Base-by-base conservation (phyloP, 2,113 vertebrate species). In the Catharus minimus region DNA sequence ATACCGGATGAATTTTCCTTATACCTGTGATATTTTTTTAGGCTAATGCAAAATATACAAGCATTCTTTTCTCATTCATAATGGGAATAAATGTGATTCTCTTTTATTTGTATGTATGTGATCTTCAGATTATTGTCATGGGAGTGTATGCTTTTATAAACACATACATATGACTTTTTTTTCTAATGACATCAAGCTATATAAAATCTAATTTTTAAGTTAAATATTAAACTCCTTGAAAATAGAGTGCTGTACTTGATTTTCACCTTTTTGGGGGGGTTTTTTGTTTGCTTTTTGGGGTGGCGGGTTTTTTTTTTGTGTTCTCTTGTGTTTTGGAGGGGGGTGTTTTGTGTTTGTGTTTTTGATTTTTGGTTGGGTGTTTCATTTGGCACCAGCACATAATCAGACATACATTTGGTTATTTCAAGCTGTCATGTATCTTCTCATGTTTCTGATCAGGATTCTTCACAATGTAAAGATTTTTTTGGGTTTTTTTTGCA, bases 401-500 rank as follows among this genome's bases (percentile, higher is more conserved):
- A 69, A 24, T 77, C 1, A 3, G 14, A 7, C 10, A 24, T 20
- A 52, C 18, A 23, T 68, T 68, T 82, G 67, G 36, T 76, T 27
- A 36, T 71, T 93, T 73, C 21, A n/a, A 58, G 11, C 10, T 56
- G 9, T 66, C 30, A 11, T 43, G 9, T 33, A 67, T 95, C 47
- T 92, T 96, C 86, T 92, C 8, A 39, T 80, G 8, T 86, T 89
- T 92, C 49, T 95, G 93, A 82, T 53, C 60, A 50, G 17, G 67
- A 71, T 83, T 95, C 36, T 92, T 95, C 67, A 81, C 23, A 88
- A 95, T 86, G 17, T 53, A 82, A 87, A 21, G 11, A 6, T 36
- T 36, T 36, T 36, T 36, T 36, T 2, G 3, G 12, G 12, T 52
- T 67, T 53, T 44, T 77, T 81, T 64, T 44, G 3, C 24, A 73